A percentile compares a stretch with the other conserved stretches of the same genome.
Conservation (phyloP, 2,113 vertebrate genomes). For the Callaeas wilsoni region DNA sequence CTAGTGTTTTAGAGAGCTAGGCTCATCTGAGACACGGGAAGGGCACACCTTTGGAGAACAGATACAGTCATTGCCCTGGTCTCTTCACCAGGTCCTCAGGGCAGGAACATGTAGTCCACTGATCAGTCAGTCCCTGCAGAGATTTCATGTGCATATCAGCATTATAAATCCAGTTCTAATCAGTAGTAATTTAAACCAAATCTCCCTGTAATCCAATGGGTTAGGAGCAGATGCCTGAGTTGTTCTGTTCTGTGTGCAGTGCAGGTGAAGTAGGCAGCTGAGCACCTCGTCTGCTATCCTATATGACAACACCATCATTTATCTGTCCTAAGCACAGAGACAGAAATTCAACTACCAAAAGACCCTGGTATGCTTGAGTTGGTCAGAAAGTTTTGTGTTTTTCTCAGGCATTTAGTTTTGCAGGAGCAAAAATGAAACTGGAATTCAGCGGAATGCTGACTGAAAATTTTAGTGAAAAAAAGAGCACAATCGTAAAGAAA, state of each 20-base stretch:
- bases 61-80: neutral
- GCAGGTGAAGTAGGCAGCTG: neutral
- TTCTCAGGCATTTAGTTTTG: neutral
- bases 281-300: neutral
- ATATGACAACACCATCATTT: neutral
- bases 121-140: neutral
- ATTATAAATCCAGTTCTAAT: neutral
- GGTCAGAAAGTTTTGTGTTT: neutral
- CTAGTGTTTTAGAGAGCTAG: neutral
- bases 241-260: neutral
- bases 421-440: neutral
- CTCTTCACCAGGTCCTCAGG: neutral
- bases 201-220: neutral
- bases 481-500: neutral
- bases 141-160: neutral
- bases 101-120: neutral
- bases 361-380: fast-evolving
- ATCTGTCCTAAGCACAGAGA: neutral
- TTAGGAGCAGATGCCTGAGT: neutral
- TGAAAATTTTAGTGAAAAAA: neutral
- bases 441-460: neutral
- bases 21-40: neutral
- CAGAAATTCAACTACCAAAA: neutral
- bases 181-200: neutral
- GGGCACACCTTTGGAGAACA: neutral